A percentile compares a stretch with the other conserved stretches of the same genome.
Conservation (phyloP, 2,797 vertebrate genomes). For the Oreonectes daqikongensis region DNA sequence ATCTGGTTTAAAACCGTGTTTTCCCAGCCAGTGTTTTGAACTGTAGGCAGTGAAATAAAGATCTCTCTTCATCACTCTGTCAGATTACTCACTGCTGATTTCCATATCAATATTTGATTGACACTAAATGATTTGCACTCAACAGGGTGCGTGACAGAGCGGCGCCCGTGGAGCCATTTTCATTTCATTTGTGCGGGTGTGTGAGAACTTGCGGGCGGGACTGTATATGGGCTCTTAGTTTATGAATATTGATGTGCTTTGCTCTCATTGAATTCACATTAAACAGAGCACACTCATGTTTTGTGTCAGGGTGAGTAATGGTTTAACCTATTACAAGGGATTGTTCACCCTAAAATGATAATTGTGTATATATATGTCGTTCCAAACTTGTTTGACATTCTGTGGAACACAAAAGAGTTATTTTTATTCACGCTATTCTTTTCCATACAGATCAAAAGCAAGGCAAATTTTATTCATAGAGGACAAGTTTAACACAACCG, state of each 20-base stretch:
- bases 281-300: not conserved
- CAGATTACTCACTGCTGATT: slow-evolving; percentile 79
- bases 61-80: slow-evolving; percentile 55
- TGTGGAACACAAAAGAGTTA: not conserved
- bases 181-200: slow-evolving; percentile 60
- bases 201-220: slow-evolving; percentile 46
- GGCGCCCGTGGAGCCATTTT: slow-evolving; percentile 67
- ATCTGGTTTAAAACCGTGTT: not conserved
- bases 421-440: not conserved
- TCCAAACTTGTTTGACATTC: not conserved
- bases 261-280: not conserved
- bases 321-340: not conserved
- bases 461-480: too few species aligned
- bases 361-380: not conserved
- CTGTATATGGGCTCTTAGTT: slow-evolving; percentile 8
- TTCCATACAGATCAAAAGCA: too few species aligned
- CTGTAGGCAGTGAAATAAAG: not conserved
- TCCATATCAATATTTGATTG: slow-evolving; percentile 88
- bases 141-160: slow-evolving; percentile 73
- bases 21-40: not conserved
- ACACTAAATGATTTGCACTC: slow-evolving; percentile 83
- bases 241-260: slow-evolving; percentile 19
- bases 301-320: not conserved
- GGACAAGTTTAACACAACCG: too few species aligned
- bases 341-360: not conserved